Percentiles rank a stretch among this genome's conserved stretches.
Evolutionary conservation across 2,113 vertebrate species (phyloP).

Genomic region (Phylloscopus trochiloides): DNA sequence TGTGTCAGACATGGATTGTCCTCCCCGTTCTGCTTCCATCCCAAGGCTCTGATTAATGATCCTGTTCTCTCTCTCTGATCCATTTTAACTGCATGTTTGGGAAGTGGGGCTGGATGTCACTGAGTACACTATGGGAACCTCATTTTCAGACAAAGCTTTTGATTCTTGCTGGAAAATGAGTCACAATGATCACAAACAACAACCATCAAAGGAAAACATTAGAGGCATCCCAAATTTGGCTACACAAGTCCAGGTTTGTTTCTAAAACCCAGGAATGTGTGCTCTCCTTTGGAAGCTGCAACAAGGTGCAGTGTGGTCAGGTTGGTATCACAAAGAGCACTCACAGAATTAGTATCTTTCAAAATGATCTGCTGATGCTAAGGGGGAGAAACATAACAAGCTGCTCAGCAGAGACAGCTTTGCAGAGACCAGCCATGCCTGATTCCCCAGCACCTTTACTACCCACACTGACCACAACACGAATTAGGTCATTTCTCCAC

Average conservation of each 20-base stretch:
- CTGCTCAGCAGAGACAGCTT: not conserved
- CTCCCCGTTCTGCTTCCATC: not conserved
- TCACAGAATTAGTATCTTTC: not conserved
- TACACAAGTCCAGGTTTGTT: not conserved
- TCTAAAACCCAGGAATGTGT: not conserved
- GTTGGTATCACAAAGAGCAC: not conserved
- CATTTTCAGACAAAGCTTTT: not conserved
- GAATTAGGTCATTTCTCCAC: not conserved
- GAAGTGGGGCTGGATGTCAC: not conserved
- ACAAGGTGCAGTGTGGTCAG: not conserved
- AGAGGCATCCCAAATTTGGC: not conserved
- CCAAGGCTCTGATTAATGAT: not conserved
- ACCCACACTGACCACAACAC: not conserved
- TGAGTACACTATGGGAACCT: not conserved
- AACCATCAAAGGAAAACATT: not conserved
- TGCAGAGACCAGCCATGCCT: not conserved
- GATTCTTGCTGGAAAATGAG: not conserved
- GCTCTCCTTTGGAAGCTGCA: not conserved
- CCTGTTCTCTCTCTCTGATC: not conserved
- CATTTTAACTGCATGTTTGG: not conserved
- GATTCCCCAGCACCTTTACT: not conserved
- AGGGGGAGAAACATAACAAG: not conserved
- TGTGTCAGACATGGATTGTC: not conserved
- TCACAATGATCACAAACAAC: not conserved
- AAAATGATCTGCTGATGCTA: not conserved